Evolutionary conservation across 2,888 invertebrate species (phyloP), one percentile per base, ranked within the genome.

Genomic region (Acheta domesticus): DNA sequence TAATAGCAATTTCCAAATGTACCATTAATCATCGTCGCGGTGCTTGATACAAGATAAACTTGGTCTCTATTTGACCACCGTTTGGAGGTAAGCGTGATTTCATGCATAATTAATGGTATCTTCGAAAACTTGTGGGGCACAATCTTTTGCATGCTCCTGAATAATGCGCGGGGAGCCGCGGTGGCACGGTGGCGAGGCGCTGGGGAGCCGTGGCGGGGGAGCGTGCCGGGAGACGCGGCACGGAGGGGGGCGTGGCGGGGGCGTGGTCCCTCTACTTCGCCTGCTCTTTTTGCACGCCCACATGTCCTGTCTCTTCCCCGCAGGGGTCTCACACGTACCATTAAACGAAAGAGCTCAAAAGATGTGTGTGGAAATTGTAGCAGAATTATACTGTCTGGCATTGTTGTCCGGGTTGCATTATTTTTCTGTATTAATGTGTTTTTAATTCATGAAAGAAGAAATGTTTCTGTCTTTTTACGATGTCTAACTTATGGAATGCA

Each of bases 1-100:
- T 62, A 62, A 62, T 62, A n/a, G 62, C 62, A 62, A 62, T 62
- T 62, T 62, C 62, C 1, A n/a, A 62, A 62, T 62, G 16, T 62
- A 19, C 62, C 62, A 62, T 62, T 62, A 62, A 62, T 62, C 62
- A 62, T n/a, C 62, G 8, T n/a, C 14, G 62, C 62, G 62, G 62
- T 62, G 14, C 12, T 5, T 62, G 62, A 62, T 62, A 62, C 62
- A n/a, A 62, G 62, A 62, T 62, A 62, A 62, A 62, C 62, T 62
- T 62, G 62, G 62, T 62, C 62, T 62, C 62, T n/a, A 62, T 62
- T 62, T 62, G 62, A 62, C 62, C 62, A 62, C 62, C 62, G 62
- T n/a, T 62, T 62, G 62, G 62, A 62, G 62, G 62, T 62, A 62
- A 62, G 62, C 62, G 62, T 62, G 62, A 62, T 62, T 62, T 62